A percentile compares a stretch with the other conserved stretches of the same genome.
phyloP scores from a whole-genome alignment of 2,797 vertebrate species.

The Antrozous pallidus region DNA sequence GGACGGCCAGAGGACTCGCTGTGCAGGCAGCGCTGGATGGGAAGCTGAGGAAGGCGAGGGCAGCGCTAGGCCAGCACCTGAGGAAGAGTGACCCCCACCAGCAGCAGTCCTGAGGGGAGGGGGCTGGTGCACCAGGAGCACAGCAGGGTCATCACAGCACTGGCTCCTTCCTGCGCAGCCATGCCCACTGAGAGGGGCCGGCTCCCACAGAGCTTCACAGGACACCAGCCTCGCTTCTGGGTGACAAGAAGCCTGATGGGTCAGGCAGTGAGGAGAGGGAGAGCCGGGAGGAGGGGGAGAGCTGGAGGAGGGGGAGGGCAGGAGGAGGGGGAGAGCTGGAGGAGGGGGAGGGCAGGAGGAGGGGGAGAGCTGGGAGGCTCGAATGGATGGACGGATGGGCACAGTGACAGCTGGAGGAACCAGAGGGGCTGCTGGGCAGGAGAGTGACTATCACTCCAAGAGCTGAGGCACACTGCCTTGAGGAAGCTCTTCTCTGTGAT shows the following conservation, averaged over 20 bases:
- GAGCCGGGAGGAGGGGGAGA: neutral
- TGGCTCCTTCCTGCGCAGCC: neutral
- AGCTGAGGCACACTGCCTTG: too few species aligned
- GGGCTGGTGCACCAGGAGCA: too few species aligned
- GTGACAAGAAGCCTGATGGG: neutral
- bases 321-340: too few species aligned
- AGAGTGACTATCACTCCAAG: too few species aligned
- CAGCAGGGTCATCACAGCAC: neutral
- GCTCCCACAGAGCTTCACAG: neutral
- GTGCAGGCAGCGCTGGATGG: too few species aligned
- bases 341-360: too few species aligned
- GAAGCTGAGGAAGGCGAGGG: neutral
- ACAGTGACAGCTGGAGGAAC: too few species aligned
- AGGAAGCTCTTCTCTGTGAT: too few species aligned
- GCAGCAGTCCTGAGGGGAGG: neutral
- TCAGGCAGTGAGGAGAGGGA: neutral
- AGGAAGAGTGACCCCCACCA: rapidly evolving
- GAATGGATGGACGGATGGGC: too few species aligned
- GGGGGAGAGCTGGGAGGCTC: too few species aligned
- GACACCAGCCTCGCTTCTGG: neutral
- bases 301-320: too few species aligned
- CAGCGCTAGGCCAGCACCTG: neutral
- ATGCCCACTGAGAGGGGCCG: neutral
- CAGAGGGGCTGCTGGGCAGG: too few species aligned
- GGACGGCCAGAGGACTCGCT: neutral